Evolutionary conservation across 1,140 invertebrate species (phyloP), one percentile per base, ranked within the genome.

Genomic region (Drosophila mayri): DNA sequence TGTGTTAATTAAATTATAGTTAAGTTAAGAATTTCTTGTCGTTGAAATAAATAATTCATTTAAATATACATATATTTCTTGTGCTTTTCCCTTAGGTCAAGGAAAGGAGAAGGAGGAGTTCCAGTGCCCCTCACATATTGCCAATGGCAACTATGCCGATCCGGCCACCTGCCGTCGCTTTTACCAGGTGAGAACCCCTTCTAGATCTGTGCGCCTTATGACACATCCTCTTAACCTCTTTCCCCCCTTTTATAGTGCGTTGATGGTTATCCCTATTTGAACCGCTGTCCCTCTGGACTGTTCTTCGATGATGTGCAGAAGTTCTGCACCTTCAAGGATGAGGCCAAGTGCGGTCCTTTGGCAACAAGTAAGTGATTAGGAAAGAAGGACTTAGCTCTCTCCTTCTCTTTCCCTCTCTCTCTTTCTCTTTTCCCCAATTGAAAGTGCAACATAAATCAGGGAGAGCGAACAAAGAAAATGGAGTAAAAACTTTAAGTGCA

Each of bases 291-390:
- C 8, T 97, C 97, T 11, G 96, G 96, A 37, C 93, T 98, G 7
- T 97, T 97, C 92, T 98, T 98, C 92, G 97, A 98, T 91, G 97
- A 98, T 83, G 95, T 97, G 65, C 96, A 95, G 91, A 98, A 98
- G 93, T 96, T 96, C 71, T 98, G 97, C 91, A 98, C 97, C 0
- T 98, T 98, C 92, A 97, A 98, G 94, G 95, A 96, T 71, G 97
- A 98, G 93, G 97, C 97, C n/a, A 94, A 96, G 90, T 98, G 97
- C 92, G 97, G 97, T 38, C 97, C 97, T 14, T 95, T 98, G 77
- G 94, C 96, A 68, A 95, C 96, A 88, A 98, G 97, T 98, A 94
- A 96, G 95, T 95, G 87, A 79, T 84, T 80, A 81, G 70, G 47
- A 70, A 58, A 79, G 50, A 22, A 54, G 14, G 71, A 67, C 61